These are phyloP conservation scores for Anorthoa munda DNA, from an alignment of 2,888 invertebrate species.

Conservation along the genomic window DNA sequence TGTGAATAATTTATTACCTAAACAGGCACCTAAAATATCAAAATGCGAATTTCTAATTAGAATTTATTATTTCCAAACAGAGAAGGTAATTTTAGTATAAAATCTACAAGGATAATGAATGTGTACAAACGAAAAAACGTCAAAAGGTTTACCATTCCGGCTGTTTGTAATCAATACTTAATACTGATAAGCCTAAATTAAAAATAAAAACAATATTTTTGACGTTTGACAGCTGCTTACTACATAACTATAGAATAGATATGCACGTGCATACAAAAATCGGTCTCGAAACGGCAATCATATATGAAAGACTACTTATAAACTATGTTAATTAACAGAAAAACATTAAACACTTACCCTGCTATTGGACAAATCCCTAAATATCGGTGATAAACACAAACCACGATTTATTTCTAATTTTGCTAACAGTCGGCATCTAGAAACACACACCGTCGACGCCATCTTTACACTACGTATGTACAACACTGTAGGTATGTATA, in stretches of 20 bases:
- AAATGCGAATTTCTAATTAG: background rate
- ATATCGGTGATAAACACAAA: conserved; percentile 89
- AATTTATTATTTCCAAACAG: conserved; percentile 9
- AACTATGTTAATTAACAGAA: conserved; percentile 65
- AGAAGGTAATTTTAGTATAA: background rate
- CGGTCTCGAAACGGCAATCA: conserved; percentile 74
- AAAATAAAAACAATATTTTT: conserved; percentile 74
- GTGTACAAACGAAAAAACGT: conserved; percentile 9
- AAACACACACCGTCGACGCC: conserved; percentile 92
- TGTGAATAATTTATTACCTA: background rate
- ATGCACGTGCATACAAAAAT: conserved; percentile 83
- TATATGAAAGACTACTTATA: conserved; percentile 79
- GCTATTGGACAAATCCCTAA: conserved; percentile 88
- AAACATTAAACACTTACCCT: conserved; percentile 82
- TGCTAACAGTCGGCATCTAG: conserved; percentile 91
- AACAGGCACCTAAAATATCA: conserved; percentile 3
- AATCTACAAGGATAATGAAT: background rate
- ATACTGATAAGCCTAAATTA: conserved; percentile 26
- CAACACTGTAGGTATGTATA: conserved; percentile 66
- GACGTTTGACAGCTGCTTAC: conserved; percentile 86
- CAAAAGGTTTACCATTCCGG: conserved; percentile 26
- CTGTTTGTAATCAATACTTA: conserved; percentile 29
- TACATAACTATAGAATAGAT: conserved; percentile 74
- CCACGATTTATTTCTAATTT: conserved; percentile 92
- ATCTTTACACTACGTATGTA: conserved; percentile 89